Evolutionary conservation across 2,888 invertebrate species (phyloP).

Genomic region (Monoplex corrugatus): DNA sequence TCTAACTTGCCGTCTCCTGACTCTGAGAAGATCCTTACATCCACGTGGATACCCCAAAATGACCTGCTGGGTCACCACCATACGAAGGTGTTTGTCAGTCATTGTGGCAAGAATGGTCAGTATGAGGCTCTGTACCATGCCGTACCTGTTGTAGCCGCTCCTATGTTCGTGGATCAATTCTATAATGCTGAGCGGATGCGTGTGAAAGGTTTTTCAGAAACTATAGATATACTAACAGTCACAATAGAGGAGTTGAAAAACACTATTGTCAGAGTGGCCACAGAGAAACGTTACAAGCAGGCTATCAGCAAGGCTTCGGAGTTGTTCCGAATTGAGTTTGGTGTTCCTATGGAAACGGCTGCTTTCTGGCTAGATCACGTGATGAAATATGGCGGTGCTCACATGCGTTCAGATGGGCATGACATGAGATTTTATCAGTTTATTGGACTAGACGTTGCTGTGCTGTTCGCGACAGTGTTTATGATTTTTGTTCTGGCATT

Average conservation of each 20-base stretch:
- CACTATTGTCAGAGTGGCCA: slow-evolving; percentile 35
- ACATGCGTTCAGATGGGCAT: slow-evolving; percentile 59
- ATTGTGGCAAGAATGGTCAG: slow-evolving; percentile 67
- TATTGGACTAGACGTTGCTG: slow-evolving; percentile 62
- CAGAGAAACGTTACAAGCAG: slow-evolving; percentile 38
- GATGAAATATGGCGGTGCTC: slow-evolving; percentile 64
- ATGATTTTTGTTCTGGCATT: too few relatives aligned
- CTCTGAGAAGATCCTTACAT: slow-evolving; percentile 54
- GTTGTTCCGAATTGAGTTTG: slow-evolving; percentile 38
- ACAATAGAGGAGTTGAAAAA: slow-evolving; percentile 9
- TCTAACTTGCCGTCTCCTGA: slow-evolving; percentile 51
- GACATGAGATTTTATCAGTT: slow-evolving; percentile 64
- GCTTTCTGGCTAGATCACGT: slow-evolving; percentile 70
- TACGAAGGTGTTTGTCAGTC: slow-evolving; percentile 64
- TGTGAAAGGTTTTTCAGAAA: slow-evolving; percentile 52
- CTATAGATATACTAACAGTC: slow-evolving; percentile 18
- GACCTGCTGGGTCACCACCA: slow-evolving; percentile 64
- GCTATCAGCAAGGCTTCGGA: slow-evolving; percentile 48
- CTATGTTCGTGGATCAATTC: slow-evolving; percentile 60
- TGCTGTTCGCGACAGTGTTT: too few relatives aligned
- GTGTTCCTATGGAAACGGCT: slow-evolving; percentile 55
- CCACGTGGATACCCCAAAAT: slow-evolving; percentile 66
- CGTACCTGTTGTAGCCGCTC: slow-evolving; percentile 65
- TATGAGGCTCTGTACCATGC: slow-evolving; percentile 68
- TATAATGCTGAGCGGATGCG: slow-evolving; percentile 58